phyloP scores from a whole-genome alignment of 2,113 vertebrate genomes.

The Chiloscyllium plagiosum region DNA sequence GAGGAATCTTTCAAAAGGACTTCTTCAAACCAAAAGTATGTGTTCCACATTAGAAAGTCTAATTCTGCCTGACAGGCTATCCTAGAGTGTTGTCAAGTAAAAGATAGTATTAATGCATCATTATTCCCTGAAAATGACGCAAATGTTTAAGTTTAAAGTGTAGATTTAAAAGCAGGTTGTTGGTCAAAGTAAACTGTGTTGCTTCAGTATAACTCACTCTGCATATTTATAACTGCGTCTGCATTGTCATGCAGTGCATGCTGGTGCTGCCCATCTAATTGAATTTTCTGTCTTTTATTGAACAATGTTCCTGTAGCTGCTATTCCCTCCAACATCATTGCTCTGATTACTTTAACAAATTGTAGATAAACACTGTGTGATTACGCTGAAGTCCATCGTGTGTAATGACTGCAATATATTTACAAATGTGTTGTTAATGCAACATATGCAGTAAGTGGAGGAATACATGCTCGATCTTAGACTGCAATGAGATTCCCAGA shows the following conservation, averaged over 20 bases:
- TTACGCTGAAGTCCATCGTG: background rate
- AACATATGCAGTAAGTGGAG: background rate
- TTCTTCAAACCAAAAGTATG: background rate
- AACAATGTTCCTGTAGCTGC: background rate
- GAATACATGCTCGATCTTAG: background rate
- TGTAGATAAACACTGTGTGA: background rate
- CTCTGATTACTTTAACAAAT: background rate
- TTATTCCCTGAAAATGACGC: background rate
- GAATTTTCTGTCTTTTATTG: background rate
- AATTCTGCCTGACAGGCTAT: background rate
- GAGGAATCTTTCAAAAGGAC: background rate
- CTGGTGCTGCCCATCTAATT: background rate
- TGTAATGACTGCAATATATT: background rate
- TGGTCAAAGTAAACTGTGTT: background rate
- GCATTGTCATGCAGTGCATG: background rate
- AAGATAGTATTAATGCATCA: background rate
- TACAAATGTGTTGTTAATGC: background rate
- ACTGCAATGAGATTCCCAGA: background rate
- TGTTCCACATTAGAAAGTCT: background rate
- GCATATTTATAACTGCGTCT: background rate
- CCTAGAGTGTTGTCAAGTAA: background rate
- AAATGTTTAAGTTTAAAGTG: background rate
- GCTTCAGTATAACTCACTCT: background rate
- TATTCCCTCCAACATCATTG: background rate
- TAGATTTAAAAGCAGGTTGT: background rate